phyloP scores from a whole-genome alignment of 2,888 invertebrate genomes.

The Melipona bicolor region DNA sequence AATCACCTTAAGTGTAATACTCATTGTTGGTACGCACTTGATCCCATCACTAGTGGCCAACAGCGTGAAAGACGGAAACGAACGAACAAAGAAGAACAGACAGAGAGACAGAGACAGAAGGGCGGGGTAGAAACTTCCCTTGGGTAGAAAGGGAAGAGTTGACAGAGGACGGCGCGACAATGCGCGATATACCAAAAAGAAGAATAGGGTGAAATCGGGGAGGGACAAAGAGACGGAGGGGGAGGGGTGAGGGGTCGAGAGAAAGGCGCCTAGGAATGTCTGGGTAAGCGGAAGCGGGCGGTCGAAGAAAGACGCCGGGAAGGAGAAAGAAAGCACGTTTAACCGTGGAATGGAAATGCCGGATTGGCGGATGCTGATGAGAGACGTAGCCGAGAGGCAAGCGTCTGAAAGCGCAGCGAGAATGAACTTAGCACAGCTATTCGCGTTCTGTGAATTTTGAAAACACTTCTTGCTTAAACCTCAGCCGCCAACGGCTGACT shows the following conservation, averaged over 20 bases:
- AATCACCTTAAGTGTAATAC: no score
- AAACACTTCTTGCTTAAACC: conserved; percentile 49
- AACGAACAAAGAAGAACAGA: no score
- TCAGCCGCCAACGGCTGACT: background rate
- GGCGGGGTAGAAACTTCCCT: background rate
- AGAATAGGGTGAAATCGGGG: background rate
- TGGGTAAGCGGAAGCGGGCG: conserved; percentile 17
- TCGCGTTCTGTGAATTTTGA: conserved; percentile 59
- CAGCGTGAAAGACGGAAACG: background rate
- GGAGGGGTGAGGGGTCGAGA: conserved; percentile 1
- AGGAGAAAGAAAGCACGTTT: conserved; percentile 42
- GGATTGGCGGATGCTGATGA: conserved; percentile 63
- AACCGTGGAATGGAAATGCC: conserved; percentile 63
- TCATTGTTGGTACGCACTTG: no score
- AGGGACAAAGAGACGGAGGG: background rate
- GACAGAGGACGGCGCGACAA: conserved; percentile 2
- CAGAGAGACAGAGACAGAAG: background rate
- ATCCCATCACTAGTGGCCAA: no score
- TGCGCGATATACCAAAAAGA: background rate
- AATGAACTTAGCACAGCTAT: conserved; percentile 59
- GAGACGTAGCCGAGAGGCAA: conserved; percentile 30
- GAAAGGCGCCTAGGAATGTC: conserved; percentile 41
- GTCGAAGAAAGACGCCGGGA: conserved; percentile 26
- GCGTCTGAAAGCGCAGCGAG: conserved; percentile 40
- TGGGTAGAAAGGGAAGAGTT: background rate